A percentile compares a stretch with the other conserved stretches of the same genome.
These are phyloP conservation scores for Drosophila tsacasi DNA, from an alignment of 1,140 invertebrate species.

Conservation along the genomic window DNA sequence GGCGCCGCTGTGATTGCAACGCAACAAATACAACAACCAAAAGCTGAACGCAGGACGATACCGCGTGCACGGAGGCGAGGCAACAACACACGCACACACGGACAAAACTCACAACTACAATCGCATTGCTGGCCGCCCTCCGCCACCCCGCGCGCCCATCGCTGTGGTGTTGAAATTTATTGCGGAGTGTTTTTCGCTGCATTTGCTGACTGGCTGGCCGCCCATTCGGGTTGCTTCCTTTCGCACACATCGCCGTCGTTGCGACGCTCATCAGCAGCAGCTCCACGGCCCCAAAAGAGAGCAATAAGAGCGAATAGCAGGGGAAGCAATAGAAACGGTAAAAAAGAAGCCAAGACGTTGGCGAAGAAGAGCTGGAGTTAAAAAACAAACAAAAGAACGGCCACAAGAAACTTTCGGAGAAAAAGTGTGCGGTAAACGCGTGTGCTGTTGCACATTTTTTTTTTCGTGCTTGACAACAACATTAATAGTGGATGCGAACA, in stretches of 20 bases:
- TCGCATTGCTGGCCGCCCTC: slow-evolving; percentile 7
- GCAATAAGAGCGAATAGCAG: background rate
- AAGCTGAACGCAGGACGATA: slow-evolving; percentile 9
- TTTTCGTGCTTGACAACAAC: slow-evolving; percentile 23
- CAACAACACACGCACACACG: slow-evolving; percentile 13
- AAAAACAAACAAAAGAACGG: slow-evolving; percentile 27
- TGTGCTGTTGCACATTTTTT: slow-evolving; percentile 36
- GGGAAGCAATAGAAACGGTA: background rate
- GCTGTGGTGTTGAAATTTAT: slow-evolving; percentile 6
- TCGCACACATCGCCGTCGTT: background rate
- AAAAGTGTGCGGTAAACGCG: slow-evolving; percentile 25
- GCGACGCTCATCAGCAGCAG: slow-evolving; percentile 4
- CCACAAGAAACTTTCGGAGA: background rate
- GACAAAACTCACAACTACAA: slow-evolving; percentile 12
- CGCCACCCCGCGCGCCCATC: slow-evolving; percentile 10
- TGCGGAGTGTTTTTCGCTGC: slow-evolving; percentile 41
- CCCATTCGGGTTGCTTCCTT: slow-evolving; percentile 11
- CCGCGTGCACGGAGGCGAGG: slow-evolving; percentile 15
- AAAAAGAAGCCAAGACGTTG: slow-evolving; percentile 6
- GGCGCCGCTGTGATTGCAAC: slow-evolving; percentile 7
- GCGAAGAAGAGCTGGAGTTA: background rate
- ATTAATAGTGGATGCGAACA: slow-evolving; percentile 2
- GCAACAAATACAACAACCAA: slow-evolving; percentile 11
- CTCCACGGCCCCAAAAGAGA: slow-evolving; percentile 1
- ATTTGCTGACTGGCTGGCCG: slow-evolving; percentile 35